Evolutionary conservation across 2,888 invertebrate genomes (phyloP).

Genomic region (Blomia tropicalis): DNA sequence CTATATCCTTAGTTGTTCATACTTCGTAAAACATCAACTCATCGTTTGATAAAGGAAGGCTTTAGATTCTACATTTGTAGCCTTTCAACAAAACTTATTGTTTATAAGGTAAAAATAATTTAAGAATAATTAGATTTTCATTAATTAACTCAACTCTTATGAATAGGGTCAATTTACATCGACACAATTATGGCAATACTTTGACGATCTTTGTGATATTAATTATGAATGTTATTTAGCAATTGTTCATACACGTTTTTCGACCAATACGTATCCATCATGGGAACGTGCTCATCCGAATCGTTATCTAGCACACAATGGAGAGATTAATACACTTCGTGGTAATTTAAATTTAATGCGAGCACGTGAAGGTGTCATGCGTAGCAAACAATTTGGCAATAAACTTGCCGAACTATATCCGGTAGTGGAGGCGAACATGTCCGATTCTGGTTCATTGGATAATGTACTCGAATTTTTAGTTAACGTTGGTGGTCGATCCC

Average conservation of each 20-base stretch:
- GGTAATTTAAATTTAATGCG: conserved; percentile 98
- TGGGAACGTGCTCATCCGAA: conserved; percentile 98
- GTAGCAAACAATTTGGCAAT: conserved; percentile 63
- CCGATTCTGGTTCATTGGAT: conserved; percentile 96
- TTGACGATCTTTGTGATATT: conserved; percentile 43
- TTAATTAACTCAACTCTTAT: background rate
- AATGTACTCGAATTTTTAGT: conserved; percentile 93
- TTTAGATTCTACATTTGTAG: conserved; percentile 91
- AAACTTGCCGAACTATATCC: conserved; percentile 77
- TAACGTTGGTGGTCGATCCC: conserved; percentile 69
- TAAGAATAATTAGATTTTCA: background rate
- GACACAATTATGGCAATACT: conserved; percentile 72
- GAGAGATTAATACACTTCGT: conserved; percentile 95
- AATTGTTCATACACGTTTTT: conserved; percentile 91
- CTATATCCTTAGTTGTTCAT: too few relatives aligned
- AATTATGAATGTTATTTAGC: conserved; percentile 82
- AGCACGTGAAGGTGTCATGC: conserved; percentile 94
- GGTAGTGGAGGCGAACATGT: conserved; percentile 89
- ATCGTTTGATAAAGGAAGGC: conserved; percentile 65
- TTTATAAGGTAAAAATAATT: conserved; percentile 52
- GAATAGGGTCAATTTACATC: conserved; percentile 70
- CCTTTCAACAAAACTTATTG: conserved; percentile 67
- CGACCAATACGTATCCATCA: conserved; percentile 97
- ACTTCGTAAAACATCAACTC: conserved; percentile 78
- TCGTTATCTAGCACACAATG: conserved; percentile 93